phyloP scores from a whole-genome alignment of 2,113 vertebrate genomes.

The Rhea pennata region DNA sequence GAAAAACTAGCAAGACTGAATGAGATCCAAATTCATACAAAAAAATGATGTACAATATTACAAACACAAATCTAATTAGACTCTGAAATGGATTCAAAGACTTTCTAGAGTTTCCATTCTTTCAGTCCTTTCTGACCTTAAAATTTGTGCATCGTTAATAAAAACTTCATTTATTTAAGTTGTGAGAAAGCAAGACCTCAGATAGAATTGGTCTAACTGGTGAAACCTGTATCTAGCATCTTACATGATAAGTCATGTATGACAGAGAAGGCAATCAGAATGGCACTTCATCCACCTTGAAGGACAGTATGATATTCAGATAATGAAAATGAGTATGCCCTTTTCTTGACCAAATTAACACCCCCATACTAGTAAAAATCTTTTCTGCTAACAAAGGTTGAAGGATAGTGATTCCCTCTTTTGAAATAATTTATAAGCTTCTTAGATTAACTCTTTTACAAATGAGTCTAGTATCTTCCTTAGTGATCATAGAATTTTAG shows the following conservation, averaged over 20 bases:
- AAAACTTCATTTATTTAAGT: background rate
- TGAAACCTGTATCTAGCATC: background rate
- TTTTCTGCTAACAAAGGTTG: background rate
- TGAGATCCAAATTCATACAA: background rate
- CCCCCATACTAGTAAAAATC: background rate
- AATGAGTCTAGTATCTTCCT: background rate
- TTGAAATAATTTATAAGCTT: background rate
- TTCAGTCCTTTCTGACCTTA: background rate
- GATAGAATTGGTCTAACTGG: background rate
- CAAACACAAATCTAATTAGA: background rate
- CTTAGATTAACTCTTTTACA: background rate
- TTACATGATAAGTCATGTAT: fast-evolving
- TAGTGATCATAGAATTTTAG: background rate
- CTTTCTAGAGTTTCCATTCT: background rate
- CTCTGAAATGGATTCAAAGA: background rate
- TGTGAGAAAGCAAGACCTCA: background rate
- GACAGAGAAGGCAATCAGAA: background rate
- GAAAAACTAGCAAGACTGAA: background rate
- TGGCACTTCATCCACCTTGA: background rate
- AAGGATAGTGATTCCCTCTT: background rate
- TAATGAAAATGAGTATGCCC: background rate
- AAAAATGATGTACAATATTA: background rate
- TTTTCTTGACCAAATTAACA: background rate
- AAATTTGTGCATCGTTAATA: background rate
- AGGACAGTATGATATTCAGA: background rate